Evolutionary conservation across 1,140 invertebrate species (phyloP), one percentile per base, ranked within the genome.

Genomic region (Neodiprion virginianus): DNA sequence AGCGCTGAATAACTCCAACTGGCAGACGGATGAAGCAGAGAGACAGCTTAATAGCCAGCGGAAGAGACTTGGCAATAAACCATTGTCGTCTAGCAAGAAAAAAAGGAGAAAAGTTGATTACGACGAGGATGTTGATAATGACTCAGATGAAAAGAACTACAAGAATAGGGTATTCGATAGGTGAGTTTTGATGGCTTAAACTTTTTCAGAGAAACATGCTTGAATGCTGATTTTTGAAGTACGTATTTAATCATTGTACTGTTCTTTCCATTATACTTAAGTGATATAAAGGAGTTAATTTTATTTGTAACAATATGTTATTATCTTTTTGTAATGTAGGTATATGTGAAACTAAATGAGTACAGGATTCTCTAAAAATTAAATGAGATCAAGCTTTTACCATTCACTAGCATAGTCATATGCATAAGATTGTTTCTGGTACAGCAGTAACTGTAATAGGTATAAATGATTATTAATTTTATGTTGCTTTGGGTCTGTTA

Each of bases 141-240:
- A 88, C 74, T 88, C 86, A 0, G 87, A 88, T 75, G 87, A 88
- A 76, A 74, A 73, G 67, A 78, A 77, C 75, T 85, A 86, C 67
- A 84, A 83, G 67, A 80, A 78, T 61, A 88, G 86, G 85, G 81
- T 88, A 53, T 88, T 87, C 73, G 77, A 88, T 73, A 88, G 86
- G 86, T 87, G 48, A 53, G 10, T 4, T 1, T 61, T 11, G 10
- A 61, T n/a, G n/a, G n/a, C 10, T 61, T 11, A 61, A 61, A 61
- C 10, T 61, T 61, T 61, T n/a, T n/a, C 10, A 61, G 1, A 61
- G n/a, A 61, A 11, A 61, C n/a, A 61, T 61, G 10, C 10, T 61
- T 61, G 10, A 61, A 21, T 21, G 17, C 17, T 21, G 17, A 1
- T 21, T 21, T 21, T 21, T 21, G 17, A 21, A 21, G 17, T 21